phyloP scores from a whole-genome alignment of 2,888 invertebrate genomes.

The Sinhomidia bicolor region DNA sequence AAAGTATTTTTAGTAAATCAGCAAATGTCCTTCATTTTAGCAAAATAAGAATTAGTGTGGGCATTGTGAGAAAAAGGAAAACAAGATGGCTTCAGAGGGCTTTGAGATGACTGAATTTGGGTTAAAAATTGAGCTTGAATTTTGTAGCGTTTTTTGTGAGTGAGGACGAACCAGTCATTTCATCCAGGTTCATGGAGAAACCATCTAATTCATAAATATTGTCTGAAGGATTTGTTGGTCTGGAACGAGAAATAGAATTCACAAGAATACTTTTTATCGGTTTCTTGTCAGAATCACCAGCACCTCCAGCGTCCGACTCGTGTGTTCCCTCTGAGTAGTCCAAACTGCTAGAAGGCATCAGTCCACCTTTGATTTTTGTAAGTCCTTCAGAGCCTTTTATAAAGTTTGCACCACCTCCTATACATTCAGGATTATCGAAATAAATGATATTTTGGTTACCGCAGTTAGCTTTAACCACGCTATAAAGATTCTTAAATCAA shows the following conservation, averaged over 20 bases:
- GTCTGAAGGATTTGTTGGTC: slow-evolving; percentile 64
- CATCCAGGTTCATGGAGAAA: slow-evolving; percentile 71
- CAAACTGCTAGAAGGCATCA: background rate
- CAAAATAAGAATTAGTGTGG: background rate
- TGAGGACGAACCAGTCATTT: slow-evolving; percentile 75
- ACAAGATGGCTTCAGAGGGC: background rate
- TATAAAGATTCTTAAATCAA: too few species aligned
- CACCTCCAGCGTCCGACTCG: slow-evolving; percentile 41
- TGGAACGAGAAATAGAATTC: slow-evolving; percentile 74
- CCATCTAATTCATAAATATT: slow-evolving; percentile 66
- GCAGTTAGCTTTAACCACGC: too few species aligned
- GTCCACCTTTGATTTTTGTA: background rate
- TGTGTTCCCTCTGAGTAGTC: background rate
- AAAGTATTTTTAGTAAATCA: background rate
- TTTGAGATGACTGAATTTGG: slow-evolving; percentile 18
- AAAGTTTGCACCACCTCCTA: slow-evolving; percentile 78
- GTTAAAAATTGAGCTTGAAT: background rate
- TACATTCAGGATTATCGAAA: background rate
- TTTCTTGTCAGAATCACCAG: slow-evolving; percentile 64
- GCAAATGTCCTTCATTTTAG: background rate
- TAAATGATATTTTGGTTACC: too few species aligned
- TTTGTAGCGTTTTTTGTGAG: background rate
- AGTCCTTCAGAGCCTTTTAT: slow-evolving; percentile 69
- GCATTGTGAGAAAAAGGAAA: slow-evolving; percentile 18
- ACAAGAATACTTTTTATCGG: slow-evolving; percentile 78